Evolutionary conservation across 1,140 invertebrate genomes (phyloP).

Genomic region (Helicoverpa zea): DNA sequence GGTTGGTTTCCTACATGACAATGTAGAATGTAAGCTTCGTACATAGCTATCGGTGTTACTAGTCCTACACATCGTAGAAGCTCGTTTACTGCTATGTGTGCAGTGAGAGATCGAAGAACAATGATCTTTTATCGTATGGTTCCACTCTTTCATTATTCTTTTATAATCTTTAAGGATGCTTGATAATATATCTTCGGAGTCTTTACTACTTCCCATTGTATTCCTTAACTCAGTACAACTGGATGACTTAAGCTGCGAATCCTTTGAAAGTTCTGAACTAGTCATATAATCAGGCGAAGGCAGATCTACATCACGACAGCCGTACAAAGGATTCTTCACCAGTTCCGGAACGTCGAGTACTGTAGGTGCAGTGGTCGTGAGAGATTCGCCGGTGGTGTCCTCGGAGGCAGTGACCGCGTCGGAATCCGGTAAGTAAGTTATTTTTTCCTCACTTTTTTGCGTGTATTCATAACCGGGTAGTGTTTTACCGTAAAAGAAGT

Average conservation of each 20-base stretch:
- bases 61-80: slow-evolving; percentile 64
- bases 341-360: slow-evolving; percentile 75
- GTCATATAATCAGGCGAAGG: slow-evolving; percentile 70
- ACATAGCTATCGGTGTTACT: slow-evolving; percentile 77
- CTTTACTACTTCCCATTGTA: slow-evolving; percentile 70
- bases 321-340: slow-evolving; percentile 80
- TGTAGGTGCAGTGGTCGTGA: slow-evolving; percentile 73
- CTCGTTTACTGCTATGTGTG: slow-evolving; percentile 56
- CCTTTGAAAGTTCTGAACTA: slow-evolving; percentile 67
- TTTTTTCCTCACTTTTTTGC: slow-evolving; percentile 78
- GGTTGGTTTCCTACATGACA: slow-evolving; percentile 68
- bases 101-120: slow-evolving; percentile 73
- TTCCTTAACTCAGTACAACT: slow-evolving; percentile 80
- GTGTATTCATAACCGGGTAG: slow-evolving; percentile 75
- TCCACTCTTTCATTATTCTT: slow-evolving; percentile 85
- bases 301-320: slow-evolving; percentile 72
- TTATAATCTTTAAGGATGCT: slow-evolving; percentile 82
- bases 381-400: slow-evolving; percentile 69
- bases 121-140: slow-evolving; percentile 80
- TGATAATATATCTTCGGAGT: slow-evolving; percentile 67
- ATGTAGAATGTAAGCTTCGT: slow-evolving; percentile 77
- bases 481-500: slow-evolving; percentile 82
- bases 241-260: slow-evolving; percentile 77
- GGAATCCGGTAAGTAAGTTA: slow-evolving; percentile 80
- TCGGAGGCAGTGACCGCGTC: slow-evolving; percentile 77